Base-by-base conservation (phyloP, 2,888 invertebrate genomes). In the Sinelater perroti region DNA sequence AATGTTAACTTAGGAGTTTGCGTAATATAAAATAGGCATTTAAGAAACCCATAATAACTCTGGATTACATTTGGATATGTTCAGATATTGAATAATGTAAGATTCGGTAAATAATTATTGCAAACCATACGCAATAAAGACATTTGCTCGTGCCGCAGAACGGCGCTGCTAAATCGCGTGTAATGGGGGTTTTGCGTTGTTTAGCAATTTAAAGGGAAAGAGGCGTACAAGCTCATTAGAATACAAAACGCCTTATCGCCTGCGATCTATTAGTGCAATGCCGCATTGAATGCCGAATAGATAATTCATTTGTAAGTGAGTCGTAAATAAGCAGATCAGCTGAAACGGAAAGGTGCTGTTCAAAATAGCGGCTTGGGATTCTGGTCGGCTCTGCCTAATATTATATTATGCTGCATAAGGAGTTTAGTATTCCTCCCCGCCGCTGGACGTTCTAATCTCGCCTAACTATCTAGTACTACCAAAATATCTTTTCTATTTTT, bases 341-440 rank as follows among this genome's bases (percentile, higher is more conserved):
- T 30, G 44, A 44, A 44, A 44, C 44, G 7, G 44, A 44, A 44
- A 44, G 30, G 44, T 24, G 28, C 13, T 44, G 8, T 10, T 10
- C 17, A 17, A 30, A 13, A 17, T 30, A 28, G 28, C 13, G 11
- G 18, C 18, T 44, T 44, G 7, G 44, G 26, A 44, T 44, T 44
- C 44, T n/a, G 30, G 4, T 11, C 17, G 28, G n/a, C 14, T 44
- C 17, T 44, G 6, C 16, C 16, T 44, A 44, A 44, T 44, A 44
- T 16, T 8, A 44, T 26, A 44, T 28, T 7, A 16, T 44, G 26
- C 14, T 2, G 4, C 26, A 44, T 40, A 40, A 40, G 38, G 7
- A 10, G 20, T 16, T 44, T 44, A 16, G 44, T 44, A 44, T 44
- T 44, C 44, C 16, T n/a, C 10, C 13, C 10, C 13, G 17, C n/a